Evolutionary conservation across 2,888 invertebrate genomes (phyloP).

Genomic region (Ephialtes manifestator): DNA sequence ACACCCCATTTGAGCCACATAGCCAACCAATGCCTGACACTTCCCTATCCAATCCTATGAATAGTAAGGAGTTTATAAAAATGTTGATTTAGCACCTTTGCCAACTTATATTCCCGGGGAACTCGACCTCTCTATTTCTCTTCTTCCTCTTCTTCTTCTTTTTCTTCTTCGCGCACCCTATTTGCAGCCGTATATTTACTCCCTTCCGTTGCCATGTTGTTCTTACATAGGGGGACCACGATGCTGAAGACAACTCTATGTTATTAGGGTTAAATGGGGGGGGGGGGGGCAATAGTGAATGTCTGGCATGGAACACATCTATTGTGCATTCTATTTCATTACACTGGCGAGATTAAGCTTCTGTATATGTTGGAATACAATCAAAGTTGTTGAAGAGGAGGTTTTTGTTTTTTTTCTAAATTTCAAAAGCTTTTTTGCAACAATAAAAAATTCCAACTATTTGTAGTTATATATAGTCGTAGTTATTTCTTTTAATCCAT

Average conservation of each 20-base stretch:
- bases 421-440: no score
- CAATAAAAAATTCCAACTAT: no score
- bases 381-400: neutral
- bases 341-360: neutral
- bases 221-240: neutral
- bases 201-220: constrained; percentile 52
- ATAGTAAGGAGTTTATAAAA: constrained; percentile 86
- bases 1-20: constrained; percentile 60
- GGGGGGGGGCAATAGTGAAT: neutral
- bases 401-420: neutral
- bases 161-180: constrained; percentile 55
- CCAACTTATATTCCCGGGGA: constrained; percentile 73
- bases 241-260: constrained; percentile 38
- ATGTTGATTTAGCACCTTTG: constrained; percentile 85
- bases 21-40: constrained; percentile 4
- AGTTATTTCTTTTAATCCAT: no score
- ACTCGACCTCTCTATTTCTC: constrained; percentile 57
- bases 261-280: constrained; percentile 21
- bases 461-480: no score
- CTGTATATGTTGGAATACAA: neutral
- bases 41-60: constrained; percentile 82
- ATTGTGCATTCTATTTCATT: neutral
- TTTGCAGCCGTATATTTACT: constrained; percentile 26
- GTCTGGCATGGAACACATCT: constrained; percentile 4
- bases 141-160: no score